Conservation (phyloP, 2,888 invertebrate species). For the Glyphotaelius pellucidus region DNA sequence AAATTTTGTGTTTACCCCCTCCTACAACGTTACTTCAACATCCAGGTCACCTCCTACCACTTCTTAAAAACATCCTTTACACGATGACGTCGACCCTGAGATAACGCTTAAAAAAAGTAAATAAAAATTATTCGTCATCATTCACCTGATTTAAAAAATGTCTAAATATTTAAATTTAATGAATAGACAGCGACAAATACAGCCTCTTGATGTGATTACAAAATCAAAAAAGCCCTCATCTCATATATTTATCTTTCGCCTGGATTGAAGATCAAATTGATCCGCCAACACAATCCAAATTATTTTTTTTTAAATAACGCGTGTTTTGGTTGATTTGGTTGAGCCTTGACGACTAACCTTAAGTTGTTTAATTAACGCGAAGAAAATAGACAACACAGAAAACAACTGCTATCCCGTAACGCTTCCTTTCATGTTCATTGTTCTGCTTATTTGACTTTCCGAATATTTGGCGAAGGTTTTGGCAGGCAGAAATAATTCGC, state of each 20-base stretch:
- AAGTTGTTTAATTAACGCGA: background rate
- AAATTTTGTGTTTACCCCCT: too few relatives aligned
- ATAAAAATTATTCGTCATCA: background rate
- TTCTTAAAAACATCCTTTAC: too few relatives aligned
- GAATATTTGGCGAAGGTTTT: background rate
- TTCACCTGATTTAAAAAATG: background rate
- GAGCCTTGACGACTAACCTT: conserved; percentile 30
- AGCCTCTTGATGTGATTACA: background rate
- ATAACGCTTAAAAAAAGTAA: too few relatives aligned
- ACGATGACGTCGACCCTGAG: too few relatives aligned
- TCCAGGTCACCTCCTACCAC: too few relatives aligned
- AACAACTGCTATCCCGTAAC: background rate
- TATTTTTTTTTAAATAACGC: background rate
- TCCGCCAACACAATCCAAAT: background rate
- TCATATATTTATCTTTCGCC: background rate
- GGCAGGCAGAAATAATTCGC: too few relatives aligned
- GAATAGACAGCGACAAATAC: background rate
- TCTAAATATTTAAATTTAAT: background rate
- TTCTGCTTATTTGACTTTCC: conserved; percentile 9
- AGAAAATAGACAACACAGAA: background rate
- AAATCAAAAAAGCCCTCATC: background rate
- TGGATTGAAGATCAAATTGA: background rate
- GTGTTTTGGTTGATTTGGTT: conserved; percentile 39
- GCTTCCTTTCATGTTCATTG: conserved; percentile 23
- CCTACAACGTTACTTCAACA: too few relatives aligned